Percentiles rank a stretch among this genome's conserved stretches.
Evolutionary conservation across 2,797 vertebrate species (phyloP).

Genomic region (Xyrichtys novacula): DNA sequence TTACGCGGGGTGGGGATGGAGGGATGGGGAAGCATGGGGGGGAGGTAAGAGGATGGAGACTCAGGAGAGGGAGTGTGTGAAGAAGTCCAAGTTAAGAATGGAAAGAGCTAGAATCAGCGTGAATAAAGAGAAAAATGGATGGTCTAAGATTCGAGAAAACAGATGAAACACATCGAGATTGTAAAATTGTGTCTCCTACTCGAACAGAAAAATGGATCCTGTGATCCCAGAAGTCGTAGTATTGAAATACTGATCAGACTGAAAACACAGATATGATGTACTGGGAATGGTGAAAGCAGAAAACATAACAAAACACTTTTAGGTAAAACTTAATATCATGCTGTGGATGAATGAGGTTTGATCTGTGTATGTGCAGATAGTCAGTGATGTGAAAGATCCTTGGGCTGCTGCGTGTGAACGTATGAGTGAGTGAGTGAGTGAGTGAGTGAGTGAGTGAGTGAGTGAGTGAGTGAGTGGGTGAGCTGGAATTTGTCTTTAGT

Average conservation of each 20-base stretch:
- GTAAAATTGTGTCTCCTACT: background rate
- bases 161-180: background rate
- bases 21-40: conserved; percentile 1
- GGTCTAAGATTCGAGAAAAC: conserved; percentile 2
- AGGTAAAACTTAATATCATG: background rate
- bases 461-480: background rate
- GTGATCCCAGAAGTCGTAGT: background rate
- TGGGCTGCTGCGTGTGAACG: too few species aligned
- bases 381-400: background rate
- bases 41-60: conserved; percentile 16
- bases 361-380: background rate
- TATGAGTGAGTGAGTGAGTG: background rate
- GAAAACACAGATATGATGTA: background rate
- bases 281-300: background rate
- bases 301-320: background rate
- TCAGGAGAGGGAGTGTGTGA: background rate
- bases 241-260: background rate
- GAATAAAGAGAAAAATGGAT: background rate
- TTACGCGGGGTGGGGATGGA: conserved; percentile 28
- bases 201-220: background rate
- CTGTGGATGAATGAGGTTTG: background rate
- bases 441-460: background rate
- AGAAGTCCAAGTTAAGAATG: background rate
- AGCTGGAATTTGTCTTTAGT: conserved; percentile 3
- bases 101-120: background rate